Conservation (phyloP, 1,140 invertebrate species). For the Orchestia grillus region DNA sequence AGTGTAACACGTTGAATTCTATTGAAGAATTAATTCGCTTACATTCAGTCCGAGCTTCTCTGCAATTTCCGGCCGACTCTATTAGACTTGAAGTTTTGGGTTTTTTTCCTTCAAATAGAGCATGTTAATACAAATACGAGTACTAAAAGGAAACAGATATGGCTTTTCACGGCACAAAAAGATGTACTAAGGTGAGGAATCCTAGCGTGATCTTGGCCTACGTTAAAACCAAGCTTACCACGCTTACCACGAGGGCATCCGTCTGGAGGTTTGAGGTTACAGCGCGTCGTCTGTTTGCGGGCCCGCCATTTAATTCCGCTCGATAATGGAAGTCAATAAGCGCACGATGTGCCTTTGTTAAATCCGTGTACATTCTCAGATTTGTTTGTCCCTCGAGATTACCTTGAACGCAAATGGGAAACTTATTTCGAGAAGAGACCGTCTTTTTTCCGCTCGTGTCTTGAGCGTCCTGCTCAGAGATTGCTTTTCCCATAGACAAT, state of each 20-base stretch:
- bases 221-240: too few species aligned
- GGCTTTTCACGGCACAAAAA: background rate
- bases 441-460: conserved; percentile 5
- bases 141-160: background rate
- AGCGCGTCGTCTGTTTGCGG: conserved; percentile 1
- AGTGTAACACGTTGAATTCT: too few species aligned
- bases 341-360: conserved; percentile 30
- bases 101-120: too few species aligned
- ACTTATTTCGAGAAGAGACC: conserved; percentile 45
- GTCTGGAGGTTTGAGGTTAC: background rate
- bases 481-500: conserved; percentile 41
- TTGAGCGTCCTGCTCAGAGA: background rate
- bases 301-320: conserved; percentile 30
- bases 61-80: too few species aligned
- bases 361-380: conserved; percentile 50
- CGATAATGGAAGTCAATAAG: conserved; percentile 55
- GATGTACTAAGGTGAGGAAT: background rate
- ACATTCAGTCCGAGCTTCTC: too few species aligned
- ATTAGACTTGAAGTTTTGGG: too few species aligned
- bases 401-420: conserved; percentile 45
- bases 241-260: background rate
- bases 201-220: background rate
- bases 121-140: background rate
- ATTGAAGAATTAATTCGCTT: too few species aligned
- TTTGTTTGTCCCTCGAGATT: conserved; percentile 38